Percentiles rank a stretch among this genome's conserved stretches.
Conservation (phyloP, 2,797 vertebrate genomes). For the Acomys russatus region DNA sequence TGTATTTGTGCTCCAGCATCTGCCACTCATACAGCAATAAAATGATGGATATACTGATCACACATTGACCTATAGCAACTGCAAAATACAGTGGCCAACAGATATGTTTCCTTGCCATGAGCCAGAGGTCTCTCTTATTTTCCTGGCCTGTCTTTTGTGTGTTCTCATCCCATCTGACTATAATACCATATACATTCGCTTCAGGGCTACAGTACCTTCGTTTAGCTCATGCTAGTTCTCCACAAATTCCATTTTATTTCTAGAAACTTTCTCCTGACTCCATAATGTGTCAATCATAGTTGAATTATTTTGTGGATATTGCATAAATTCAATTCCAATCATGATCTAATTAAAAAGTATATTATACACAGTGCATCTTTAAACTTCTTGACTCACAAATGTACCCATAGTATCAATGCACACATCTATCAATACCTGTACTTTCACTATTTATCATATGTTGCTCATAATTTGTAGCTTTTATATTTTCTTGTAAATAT, state of each 20-base stretch:
- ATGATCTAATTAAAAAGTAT: too few species aligned
- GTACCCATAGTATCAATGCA: too few species aligned
- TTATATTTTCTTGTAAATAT: not conserved
- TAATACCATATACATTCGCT: not conserved
- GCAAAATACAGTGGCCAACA: rapidly evolving
- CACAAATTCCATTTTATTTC: not conserved
- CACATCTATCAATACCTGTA: not conserved
- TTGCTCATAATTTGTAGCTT: not conserved
- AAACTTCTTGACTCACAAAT: too few species aligned
- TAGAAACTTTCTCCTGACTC: not conserved
- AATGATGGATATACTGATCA: not conserved
- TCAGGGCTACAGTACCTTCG: rapidly evolving
- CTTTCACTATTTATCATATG: not conserved
- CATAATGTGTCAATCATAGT: too few species aligned
- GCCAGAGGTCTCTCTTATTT: not conserved
- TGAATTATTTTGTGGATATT: too few species aligned
- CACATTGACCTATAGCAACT: not conserved
- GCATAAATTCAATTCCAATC: too few species aligned
- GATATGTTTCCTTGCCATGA: too few species aligned
- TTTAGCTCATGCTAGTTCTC: rapidly evolving
- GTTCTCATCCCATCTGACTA: not conserved
- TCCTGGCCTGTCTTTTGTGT: too few species aligned
- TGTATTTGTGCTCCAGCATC: not conserved
- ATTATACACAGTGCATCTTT: too few species aligned
- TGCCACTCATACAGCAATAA: not conserved